Evolutionary conservation across 2,888 invertebrate species (phyloP).

Genomic region (Andrena hattorfiana): DNA sequence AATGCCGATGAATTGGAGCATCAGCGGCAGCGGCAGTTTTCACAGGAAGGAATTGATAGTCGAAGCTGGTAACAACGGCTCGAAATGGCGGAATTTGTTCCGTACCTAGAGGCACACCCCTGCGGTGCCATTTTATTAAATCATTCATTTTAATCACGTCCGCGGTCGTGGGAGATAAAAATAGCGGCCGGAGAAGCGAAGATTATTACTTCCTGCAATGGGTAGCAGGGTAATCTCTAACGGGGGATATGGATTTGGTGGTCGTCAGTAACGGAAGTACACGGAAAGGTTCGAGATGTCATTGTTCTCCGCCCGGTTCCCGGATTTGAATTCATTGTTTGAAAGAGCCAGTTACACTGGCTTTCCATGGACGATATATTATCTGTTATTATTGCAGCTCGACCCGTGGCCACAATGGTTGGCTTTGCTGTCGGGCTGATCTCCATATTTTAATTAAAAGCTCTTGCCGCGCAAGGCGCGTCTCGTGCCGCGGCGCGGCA

Average conservation of each 20-base stretch:
- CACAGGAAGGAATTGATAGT: neutral
- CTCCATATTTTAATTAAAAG: slow-evolving; percentile 84
- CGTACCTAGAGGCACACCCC: no score
- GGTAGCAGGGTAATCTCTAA: slow-evolving; percentile 29
- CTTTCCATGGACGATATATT: slow-evolving; percentile 79
- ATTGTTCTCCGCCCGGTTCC: slow-evolving; percentile 78
- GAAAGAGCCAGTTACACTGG: slow-evolving; percentile 73
- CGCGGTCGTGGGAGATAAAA: neutral
- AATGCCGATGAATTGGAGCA: no score
- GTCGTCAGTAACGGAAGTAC: slow-evolving; percentile 41
- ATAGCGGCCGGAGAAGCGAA: neutral
- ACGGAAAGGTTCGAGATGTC: slow-evolving; percentile 68
- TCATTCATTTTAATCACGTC: neutral
- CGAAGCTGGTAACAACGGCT: neutral
- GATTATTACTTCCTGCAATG: slow-evolving; percentile 11
- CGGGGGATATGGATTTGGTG: slow-evolving; percentile 35
- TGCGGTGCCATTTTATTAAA: neutral
- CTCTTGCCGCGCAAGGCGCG: slow-evolving; percentile 67
- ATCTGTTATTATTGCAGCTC: slow-evolving; percentile 83
- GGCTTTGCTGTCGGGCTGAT: slow-evolving; percentile 79
- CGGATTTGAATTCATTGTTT: slow-evolving; percentile 82
- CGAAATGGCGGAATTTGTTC: slow-evolving; percentile 10
- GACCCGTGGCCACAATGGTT: slow-evolving; percentile 78
- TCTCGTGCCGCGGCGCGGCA: slow-evolving; percentile 46
- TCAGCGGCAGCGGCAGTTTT: no score